Conservation (phyloP, 2,113 vertebrate species). For the Chamaea fasciata region DNA sequence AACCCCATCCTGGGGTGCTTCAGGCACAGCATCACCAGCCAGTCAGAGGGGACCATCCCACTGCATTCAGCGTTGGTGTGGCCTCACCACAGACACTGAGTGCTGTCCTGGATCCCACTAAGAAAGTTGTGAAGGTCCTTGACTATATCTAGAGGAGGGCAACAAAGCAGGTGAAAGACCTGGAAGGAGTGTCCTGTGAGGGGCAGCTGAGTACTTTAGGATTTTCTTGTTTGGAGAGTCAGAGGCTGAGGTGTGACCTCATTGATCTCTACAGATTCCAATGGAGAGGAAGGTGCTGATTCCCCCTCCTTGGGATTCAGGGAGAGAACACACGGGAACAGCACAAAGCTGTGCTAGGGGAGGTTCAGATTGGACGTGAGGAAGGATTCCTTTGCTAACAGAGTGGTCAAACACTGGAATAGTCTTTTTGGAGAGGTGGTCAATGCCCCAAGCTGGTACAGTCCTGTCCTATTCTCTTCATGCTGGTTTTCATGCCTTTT, state of each 20-base stretch:
- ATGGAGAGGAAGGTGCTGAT: neutral
- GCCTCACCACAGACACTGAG: accelerated
- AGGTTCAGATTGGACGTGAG: neutral
- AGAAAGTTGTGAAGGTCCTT: neutral
- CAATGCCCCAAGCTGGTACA: accelerated
- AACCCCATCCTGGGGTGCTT: neutral
- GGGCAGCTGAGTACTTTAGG: neutral
- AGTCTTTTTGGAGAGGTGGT: neutral
- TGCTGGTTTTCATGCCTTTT: neutral
- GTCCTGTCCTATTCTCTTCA: neutral
- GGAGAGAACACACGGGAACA: accelerated
- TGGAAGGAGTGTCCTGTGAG: neutral
- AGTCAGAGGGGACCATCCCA: neutral
- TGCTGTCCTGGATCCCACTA: accelerated
- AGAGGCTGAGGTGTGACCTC: accelerated
- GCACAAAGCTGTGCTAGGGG: neutral
- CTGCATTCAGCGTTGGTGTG: accelerated
- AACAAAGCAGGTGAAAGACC: neutral
- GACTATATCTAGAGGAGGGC: accelerated
- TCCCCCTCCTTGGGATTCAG: neutral
- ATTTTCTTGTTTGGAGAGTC: neutral
- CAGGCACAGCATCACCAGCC: neutral
- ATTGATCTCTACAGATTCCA: neutral
- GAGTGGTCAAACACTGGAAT: neutral
- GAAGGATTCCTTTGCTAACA: neutral